Evolutionary conservation across 2,797 vertebrate species (phyloP), one percentile per base, ranked within the genome.

Genomic region (Parambassis ranga): DNA sequence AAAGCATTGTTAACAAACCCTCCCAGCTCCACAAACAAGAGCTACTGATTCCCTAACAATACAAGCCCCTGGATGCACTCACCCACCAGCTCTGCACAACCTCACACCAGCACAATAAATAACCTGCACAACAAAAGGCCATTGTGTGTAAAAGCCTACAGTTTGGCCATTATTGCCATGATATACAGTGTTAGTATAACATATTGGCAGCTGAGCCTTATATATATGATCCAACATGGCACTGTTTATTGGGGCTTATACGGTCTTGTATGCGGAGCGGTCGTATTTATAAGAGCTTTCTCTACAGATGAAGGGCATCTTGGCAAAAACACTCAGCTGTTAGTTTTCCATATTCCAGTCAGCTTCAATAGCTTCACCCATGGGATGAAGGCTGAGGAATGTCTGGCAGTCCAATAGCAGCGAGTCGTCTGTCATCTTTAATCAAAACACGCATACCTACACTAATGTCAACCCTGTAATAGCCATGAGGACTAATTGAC

Each of bases 1-100:
- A 83, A 85, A 81, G 73, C 86, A 88, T 89, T 90, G 90, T 91
- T 89, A 90, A 88, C 88, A 84, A 87, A 87, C 66, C 75, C 83
- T 80, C 75, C 84, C 84, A 71, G 88, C 85, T 78, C 82, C 86
- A 83, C 88, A 88, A 88, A 89, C 83, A 89, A 89, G 81, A 86
- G 80, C 83, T 72, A 81, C 82, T 83, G 85, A 89, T 87, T 90
- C 86, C 65, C 85, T 79, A 87, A 90, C 84, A 89, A 90, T 86
- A 83, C 77, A 71, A 83, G 85, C 86, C 88, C 88, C 88, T 89
- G 84, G 86, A 83, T 83, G 78, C 85, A 79, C 81, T 85, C 82
- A 88, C 77, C 80, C 85, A 85, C 79, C 76, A 79, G 82, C 81
- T 62, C 83, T 55, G 71, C 78, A 73, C 85, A 80, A 82, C 82